Evolutionary conservation across 2,888 invertebrate genomes (phyloP).

Genomic region (Perizoma affinitatum): DNA sequence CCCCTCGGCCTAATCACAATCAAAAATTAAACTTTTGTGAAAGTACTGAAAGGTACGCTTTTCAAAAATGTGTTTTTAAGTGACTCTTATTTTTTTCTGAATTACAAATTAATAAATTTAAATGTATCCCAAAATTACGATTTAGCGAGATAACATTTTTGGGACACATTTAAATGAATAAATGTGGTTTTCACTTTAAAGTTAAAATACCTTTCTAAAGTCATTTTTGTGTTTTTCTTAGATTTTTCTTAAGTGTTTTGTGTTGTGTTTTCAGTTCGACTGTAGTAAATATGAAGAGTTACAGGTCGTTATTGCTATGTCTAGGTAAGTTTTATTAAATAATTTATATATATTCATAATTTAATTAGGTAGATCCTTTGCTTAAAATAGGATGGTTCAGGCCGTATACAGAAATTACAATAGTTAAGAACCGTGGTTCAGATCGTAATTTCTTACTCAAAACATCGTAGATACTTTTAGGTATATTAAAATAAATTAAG

Average conservation of each 20-base stretch:
- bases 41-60: constrained; percentile 70
- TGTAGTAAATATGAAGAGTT: constrained; percentile 68
- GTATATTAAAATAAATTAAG: too few species aligned
- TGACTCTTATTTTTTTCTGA: constrained; percentile 33
- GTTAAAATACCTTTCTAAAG: too few species aligned
- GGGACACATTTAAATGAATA: neutral
- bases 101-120: neutral
- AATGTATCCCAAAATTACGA: too few species aligned
- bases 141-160: too few species aligned
- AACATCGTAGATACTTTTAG: too few species aligned
- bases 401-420: too few species aligned
- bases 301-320: constrained; percentile 65
- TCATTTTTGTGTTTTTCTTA: constrained; percentile 23
- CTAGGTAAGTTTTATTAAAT: constrained; percentile 62
- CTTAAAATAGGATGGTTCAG: too few species aligned
- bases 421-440: too few species aligned
- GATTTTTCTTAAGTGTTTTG: constrained; percentile 36
- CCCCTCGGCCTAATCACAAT: constrained; percentile 60
- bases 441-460: too few species aligned
- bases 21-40: constrained; percentile 59
- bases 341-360: neutral
- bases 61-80: constrained; percentile 5
- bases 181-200: too few species aligned
- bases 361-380: neutral
- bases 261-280: constrained; percentile 75